Evolutionary conservation across 2,113 vertebrate genomes (phyloP).

Genomic region (Podilymbus podiceps): DNA sequence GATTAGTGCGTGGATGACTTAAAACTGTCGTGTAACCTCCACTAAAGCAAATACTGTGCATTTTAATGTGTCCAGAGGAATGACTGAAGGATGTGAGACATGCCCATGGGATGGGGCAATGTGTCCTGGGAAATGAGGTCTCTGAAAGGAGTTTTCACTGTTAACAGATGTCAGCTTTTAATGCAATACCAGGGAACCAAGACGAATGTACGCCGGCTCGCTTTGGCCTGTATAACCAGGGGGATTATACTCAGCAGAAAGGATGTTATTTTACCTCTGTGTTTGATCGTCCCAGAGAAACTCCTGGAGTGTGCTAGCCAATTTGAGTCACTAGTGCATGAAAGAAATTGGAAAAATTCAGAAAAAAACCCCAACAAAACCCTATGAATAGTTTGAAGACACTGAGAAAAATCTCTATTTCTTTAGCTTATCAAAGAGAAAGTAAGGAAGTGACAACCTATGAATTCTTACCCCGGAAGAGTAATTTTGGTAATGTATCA

Average conservation of each 20-base stretch:
- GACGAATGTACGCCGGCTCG: accelerated
- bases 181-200: neutral
- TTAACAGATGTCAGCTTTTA: neutral
- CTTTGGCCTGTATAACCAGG: neutral
- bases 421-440: neutral
- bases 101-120: accelerated
- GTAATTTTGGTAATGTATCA: neutral
- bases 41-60: neutral
- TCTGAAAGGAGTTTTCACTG: neutral
- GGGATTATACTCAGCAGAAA: neutral
- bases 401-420: neutral
- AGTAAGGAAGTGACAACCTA: neutral
- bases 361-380: too few relatives aligned
- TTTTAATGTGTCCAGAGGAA: neutral
- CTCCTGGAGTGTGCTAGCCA: neutral
- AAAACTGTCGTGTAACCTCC: neutral
- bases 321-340: neutral
- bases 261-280: neutral
- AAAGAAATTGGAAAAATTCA: neutral
- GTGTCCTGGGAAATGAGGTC: neutral
- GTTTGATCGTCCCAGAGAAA: neutral
- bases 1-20: neutral
- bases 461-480: neutral
- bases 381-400: neutral
- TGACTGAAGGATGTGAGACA: neutral